These are phyloP conservation scores for Himantopus leucocephalus DNA, from an alignment of 2,113 vertebrate species.

Conservation along the genomic window DNA sequence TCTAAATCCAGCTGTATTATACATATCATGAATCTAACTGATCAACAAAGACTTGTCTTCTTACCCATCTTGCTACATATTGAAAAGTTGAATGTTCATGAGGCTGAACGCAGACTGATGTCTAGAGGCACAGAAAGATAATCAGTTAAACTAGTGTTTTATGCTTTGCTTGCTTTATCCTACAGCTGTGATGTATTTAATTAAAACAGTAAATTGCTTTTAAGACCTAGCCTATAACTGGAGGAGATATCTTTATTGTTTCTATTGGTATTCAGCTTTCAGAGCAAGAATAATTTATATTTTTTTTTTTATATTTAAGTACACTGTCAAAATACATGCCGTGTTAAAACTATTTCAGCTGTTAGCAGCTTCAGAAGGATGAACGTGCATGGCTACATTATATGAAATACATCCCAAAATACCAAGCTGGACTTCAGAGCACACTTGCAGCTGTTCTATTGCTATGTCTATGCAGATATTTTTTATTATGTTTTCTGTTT, in stretches of 20 bases:
- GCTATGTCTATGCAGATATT: background rate
- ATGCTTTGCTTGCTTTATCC: background rate
- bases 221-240: background rate
- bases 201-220: constrained; percentile 35
- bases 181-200: background rate
- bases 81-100: background rate
- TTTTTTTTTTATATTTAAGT: background rate
- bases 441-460: background rate
- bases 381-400: background rate
- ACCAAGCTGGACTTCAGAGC: background rate
- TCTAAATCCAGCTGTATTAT: background rate
- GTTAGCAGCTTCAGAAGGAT: background rate
- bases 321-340: background rate
- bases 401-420: background rate
- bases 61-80: background rate
- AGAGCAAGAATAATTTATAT: background rate
- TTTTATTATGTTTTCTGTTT: background rate
- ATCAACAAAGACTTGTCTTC: background rate
- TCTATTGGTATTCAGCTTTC: background rate
- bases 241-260: background rate
- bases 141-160: background rate
- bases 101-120: background rate
- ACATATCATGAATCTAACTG: background rate
- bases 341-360: background rate
- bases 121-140: background rate